Evolutionary conservation across 2,113 vertebrate genomes (phyloP).

Genomic region (Hippopotamus amphibius): DNA sequence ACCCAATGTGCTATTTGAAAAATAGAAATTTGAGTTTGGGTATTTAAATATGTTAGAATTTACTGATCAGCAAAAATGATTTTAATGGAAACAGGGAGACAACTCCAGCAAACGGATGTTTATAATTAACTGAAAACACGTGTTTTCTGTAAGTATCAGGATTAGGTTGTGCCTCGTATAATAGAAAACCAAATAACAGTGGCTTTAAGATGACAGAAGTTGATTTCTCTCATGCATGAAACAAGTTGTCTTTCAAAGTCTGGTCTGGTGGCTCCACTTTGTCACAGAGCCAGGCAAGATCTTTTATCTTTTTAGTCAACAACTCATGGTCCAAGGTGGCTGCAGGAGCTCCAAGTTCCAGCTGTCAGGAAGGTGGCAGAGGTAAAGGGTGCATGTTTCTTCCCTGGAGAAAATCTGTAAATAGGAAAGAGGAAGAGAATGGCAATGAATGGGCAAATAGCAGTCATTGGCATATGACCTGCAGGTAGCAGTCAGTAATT

Average conservation of each 20-base stretch:
- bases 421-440: background rate
- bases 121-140: constrained; percentile 13
- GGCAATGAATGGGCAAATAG: background rate
- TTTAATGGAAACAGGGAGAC: background rate
- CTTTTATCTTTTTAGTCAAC: background rate
- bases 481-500: background rate
- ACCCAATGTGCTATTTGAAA: background rate
- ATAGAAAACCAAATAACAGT: background rate
- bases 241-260: background rate
- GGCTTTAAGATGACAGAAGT: background rate
- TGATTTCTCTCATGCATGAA: background rate
- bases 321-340: background rate
- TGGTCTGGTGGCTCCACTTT: background rate
- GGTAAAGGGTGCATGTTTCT: background rate
- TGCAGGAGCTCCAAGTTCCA: background rate
- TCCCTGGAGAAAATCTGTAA: background rate
- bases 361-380: background rate
- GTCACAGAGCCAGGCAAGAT: background rate
- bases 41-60: constrained; percentile 10
- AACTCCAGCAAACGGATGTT: background rate
- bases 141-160: background rate
- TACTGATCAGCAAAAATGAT: constrained; percentile 19
- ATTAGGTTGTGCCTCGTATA: background rate
- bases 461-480: background rate
- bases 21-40: background rate